phyloP scores from a whole-genome alignment of 2,797 vertebrate species.

The Buphagus erythrorhynchus region DNA sequence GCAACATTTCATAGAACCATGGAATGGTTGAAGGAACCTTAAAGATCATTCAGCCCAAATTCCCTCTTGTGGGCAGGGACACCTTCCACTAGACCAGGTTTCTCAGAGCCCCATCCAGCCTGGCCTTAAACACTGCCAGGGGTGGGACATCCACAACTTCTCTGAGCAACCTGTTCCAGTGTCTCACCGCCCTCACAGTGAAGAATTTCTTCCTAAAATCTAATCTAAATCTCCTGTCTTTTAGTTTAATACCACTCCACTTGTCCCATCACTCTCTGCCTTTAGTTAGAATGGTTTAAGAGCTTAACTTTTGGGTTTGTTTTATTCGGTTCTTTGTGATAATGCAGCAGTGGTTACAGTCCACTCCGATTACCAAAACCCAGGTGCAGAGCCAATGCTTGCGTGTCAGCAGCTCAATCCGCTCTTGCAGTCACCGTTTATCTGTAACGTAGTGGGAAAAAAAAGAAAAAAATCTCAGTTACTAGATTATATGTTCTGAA shows the following conservation, averaged over 20 bases:
- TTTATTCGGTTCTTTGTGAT: not conserved
- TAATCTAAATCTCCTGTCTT: not conserved
- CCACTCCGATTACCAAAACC: accelerated
- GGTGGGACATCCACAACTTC: not conserved
- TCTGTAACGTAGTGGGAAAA: accelerated
- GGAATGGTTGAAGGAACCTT: not conserved
- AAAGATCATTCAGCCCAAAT: not conserved
- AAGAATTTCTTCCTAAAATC: not conserved
- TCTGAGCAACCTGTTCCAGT: not conserved
- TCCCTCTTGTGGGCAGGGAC: too few species aligned
- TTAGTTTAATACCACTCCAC: not conserved
- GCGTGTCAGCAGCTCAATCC: not conserved
- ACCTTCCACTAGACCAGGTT: not conserved
- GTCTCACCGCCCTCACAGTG: not conserved
- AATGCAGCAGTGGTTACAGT: accelerated
- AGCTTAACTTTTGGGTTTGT: not conserved
- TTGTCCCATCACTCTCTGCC: not conserved
- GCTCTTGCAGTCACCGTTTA: not conserved
- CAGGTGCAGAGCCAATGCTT: not conserved
- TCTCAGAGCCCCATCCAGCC: not conserved
- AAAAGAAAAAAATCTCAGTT: not conserved
- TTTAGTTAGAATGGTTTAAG: not conserved
- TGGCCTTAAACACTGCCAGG: not conserved
- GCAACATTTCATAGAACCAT: not conserved
- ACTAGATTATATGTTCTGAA: not conserved